Percentiles rank a stretch among this genome's conserved stretches.
These are phyloP conservation scores for Etheostoma spectabile DNA, from an alignment of 2,113 vertebrate genomes.

Conservation along the genomic window DNA sequence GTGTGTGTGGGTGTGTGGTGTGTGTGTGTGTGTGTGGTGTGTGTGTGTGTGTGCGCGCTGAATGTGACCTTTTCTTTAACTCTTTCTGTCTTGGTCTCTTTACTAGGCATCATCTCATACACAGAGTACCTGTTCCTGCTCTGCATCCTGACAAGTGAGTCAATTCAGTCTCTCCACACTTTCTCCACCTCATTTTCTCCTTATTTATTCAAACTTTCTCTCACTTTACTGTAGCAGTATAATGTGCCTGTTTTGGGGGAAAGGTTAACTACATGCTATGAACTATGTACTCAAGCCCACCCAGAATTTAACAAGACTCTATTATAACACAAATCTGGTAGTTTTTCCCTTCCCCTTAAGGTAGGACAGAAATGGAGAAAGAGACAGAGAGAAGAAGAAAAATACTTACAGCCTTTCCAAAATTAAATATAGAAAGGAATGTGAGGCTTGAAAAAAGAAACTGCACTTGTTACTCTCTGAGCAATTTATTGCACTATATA, in stretches of 20 bases:
- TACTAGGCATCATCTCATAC: conserved; percentile 96
- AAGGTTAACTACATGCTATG: conserved; percentile 13
- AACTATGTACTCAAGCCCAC: conserved; percentile 9
- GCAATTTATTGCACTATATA: background rate
- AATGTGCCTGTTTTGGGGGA: background rate
- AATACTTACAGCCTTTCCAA: conserved; percentile 1
- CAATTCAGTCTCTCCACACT: background rate
- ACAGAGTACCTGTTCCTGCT: conserved; percentile 99
- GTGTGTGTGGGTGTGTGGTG: conserved; percentile 32
- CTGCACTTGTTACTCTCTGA: background rate
- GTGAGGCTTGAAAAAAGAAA: background rate
- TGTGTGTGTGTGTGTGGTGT: conserved; percentile 38
- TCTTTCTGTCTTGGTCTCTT: conserved; percentile 69
- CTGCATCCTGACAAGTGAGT: conserved; percentile 99
- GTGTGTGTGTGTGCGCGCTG: conserved; percentile 33
- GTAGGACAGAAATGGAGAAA: conserved; percentile 10
- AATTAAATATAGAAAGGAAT: conserved; percentile 18
- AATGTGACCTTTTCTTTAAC: conserved; percentile 72
- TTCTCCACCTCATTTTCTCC: conserved; percentile 9
- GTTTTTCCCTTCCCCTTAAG: conserved; percentile 35
- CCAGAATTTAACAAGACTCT: conserved; percentile 35
- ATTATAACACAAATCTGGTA: conserved; percentile 32
- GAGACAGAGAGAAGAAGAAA: background rate
- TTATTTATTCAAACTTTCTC: background rate
- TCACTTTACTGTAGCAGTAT: background rate